Evolutionary conservation across 2,113 vertebrate genomes (phyloP), one percentile per base, ranked within the genome.

Genomic region (Columbina picui): DNA sequence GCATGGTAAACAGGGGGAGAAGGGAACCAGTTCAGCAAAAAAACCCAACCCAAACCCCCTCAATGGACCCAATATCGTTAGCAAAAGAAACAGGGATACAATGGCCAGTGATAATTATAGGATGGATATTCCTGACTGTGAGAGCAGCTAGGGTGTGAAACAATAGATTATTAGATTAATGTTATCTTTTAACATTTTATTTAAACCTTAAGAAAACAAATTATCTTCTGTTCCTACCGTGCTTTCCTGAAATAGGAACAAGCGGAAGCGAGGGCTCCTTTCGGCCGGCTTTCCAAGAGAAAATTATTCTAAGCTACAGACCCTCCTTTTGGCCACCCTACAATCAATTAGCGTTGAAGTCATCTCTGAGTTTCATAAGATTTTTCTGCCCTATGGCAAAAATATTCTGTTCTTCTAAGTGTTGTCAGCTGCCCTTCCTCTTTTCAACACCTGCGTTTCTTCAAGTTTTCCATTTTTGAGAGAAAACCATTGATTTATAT

Each of bases 41-140:
- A 36, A 41, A 18, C 4, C 14, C 19, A 45, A 15, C 4, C 14
- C 18, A 26, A 30, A 10, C 11, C 4, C 5, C 10, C 30, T 12
- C 3, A 3, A 13, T 22, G 2, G 1, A 5, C 8, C 2, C 3
- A 16, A 3, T 52, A 49, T 55, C 71, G 2, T 70, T 70, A 49
- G 43, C 68, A 61, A 39, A 76, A 60, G 50, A 52, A 68, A 60
- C 8, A 30, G n/a, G 26, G 32, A 55, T 45, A 19, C 61, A 77
- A 39, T 43, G 30, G 12, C 39, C 52, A 0, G 0, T 38, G 36
- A 32, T 56, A n/a, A 11, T 43, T 69, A 80, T 49, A 60, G 74
- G 12, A 8, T 47, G 10, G 19, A 87, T 30, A 12, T 14, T 77
- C 10, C 45, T 34, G 14, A 21, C 39, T 0, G 1, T 19, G 45